Base-by-base conservation (phyloP, 2,888 invertebrate species). In the Encarsia formosa region DNA sequence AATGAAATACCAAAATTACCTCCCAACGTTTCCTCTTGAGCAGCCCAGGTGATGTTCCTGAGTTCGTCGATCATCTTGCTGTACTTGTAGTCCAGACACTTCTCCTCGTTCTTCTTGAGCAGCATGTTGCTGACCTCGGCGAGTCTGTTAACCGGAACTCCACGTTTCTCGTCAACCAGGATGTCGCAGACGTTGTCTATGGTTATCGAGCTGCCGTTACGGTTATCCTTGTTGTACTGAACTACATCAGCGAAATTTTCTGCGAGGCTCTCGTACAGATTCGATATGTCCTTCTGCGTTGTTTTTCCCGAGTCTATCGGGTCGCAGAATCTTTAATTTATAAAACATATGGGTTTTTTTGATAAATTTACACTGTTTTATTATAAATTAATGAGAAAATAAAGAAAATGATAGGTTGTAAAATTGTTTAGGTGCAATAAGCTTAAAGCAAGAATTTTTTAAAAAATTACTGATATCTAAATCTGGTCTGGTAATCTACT, bases 171-270 rank as follows among this genome's bases (percentile, higher is more conserved):
- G 59, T 84, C 79, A 0, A 80, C 78, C 81, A 96, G 83, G 48
- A 91, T 81, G 55, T 82, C 77, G 68, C 96, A 97, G 8, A 91
- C 79, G 16, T 83, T 81, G 68, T 90, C 87, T 22, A 96, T 88
- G 2, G 92, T 91, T 8, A 91, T 77, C 58, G 85, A 87, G 15
- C 80, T 79, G 24, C 80, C 75, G 62, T 79, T 78, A 23, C 93
- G 81, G 71, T 95, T 95, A 67, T 95, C 95, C 68, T 90, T 89
- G 71, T 96, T 95, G 71, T 96, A 96, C 67, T 97, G 96, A 0
- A 96, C 95, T 34, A 95, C 81, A 34, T 85, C 91, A 44, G 92
- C 94, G 73, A 96, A 91, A 73, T 90, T 88, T 38, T 86, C 83
- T 1, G 93, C 88, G 35, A 96, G 74, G n/a, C 81, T 82, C 68